Conservation (phyloP, 2,797 vertebrate genomes). For the Tachyglossus aculeatus region DNA sequence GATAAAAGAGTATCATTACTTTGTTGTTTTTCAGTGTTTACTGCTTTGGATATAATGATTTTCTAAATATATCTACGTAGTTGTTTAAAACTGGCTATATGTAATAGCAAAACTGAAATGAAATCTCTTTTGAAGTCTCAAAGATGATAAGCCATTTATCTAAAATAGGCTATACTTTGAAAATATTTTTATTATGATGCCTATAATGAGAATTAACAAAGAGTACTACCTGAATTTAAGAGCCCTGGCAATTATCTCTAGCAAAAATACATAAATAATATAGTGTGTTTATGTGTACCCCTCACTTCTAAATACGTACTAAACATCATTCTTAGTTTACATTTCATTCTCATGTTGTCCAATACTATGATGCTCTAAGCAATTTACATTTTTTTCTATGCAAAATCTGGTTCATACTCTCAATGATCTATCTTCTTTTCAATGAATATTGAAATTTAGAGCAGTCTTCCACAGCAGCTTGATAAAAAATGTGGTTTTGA, state of each 20-base stretch:
- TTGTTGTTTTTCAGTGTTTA: background rate
- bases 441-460: background rate
- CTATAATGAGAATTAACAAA: background rate
- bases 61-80: too few species aligned
- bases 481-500: background rate
- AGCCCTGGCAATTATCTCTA: background rate
- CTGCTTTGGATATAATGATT: too few species aligned
- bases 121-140: background rate
- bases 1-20: background rate
- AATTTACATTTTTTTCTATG: background rate
- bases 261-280: background rate
- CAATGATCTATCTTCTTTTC: background rate
- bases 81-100: too few species aligned
- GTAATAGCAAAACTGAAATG: background rate
- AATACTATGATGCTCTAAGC: background rate
- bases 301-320: background rate
- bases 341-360: background rate
- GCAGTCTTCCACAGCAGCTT: background rate
- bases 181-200: background rate
- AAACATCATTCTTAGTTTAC: slow-evolving; percentile 1
- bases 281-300: background rate
- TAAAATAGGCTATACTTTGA: background rate
- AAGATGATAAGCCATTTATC: background rate
- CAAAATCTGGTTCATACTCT: background rate
- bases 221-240: background rate